Evolutionary conservation across 2,113 vertebrate species (phyloP), one percentile per base, ranked within the genome.

Genomic region (Sminthopsis crassicaudata): DNA sequence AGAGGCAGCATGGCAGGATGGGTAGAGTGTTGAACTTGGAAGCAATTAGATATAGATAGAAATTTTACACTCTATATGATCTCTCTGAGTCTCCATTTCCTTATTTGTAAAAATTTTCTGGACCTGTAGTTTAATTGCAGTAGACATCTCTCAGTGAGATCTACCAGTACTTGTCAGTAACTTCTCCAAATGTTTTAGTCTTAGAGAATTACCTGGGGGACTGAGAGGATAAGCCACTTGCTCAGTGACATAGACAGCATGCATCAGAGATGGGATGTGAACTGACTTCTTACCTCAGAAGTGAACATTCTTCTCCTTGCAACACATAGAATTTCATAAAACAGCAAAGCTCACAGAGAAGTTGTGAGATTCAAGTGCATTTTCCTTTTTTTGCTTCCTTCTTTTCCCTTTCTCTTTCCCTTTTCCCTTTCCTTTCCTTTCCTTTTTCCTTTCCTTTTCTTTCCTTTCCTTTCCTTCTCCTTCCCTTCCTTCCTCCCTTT

Each of bases 401-500:
- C 52, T 9, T 53, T 53, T n/a, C n/a, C n/a, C n/a, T n/a, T n/a
- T n/a, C n/a, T 53, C 14, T 22, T 4, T 53, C n/a, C 12, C 12
- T 67, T 60, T 36, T n/a, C n/a, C 10, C 27, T 14, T 16, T 3
- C 1, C 36, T 14, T 3, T 16, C 36, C 4, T 30, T 36, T 60
- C 3, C 8, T 36, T 36, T 0, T 9, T 0, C 14, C 2, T 9
- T 10, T 60, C 11, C 3, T 36, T 60, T 10, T 12, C 14, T 60
- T 3, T 2, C 30, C 2, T 10, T 36, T 57, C 4, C 3, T 0
- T 36, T 27, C 5, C 11, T 14, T 36, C 30, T 12, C 2, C 27
- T 36, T 57, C 4, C 3, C 2, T 36, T 27, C 5, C 11, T 14
- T 36, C 25, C 8, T 9, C 11, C 7, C 3, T 12, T 9, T 30